A percentile compares a stretch with the other conserved stretches of the same genome.
Evolutionary conservation across 2,113 vertebrate species (phyloP).

Genomic region (Rhadina sibilatrix): DNA sequence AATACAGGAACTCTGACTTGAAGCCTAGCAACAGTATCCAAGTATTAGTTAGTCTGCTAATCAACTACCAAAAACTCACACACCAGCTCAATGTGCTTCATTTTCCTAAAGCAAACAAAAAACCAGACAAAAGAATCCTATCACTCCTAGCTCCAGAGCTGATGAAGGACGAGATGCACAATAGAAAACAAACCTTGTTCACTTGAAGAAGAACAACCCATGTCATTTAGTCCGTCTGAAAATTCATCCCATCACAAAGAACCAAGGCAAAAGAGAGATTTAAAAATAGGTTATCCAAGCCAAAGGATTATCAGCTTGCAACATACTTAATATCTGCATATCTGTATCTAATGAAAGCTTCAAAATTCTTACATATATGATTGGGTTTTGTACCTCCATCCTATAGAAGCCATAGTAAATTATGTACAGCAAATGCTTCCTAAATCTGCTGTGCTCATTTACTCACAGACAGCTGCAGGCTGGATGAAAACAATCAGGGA

Average conservation of each 20-base stretch:
- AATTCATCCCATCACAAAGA: slow-evolving; percentile 71
- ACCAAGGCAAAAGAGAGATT: slow-evolving; percentile 53
- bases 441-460: slow-evolving; percentile 72
- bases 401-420: slow-evolving; percentile 62
- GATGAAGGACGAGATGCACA: slow-evolving; percentile 52
- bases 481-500: slow-evolving; percentile 74
- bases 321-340: slow-evolving; percentile 50
- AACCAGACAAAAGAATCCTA: slow-evolving; percentile 3
- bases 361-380: slow-evolving; percentile 35
- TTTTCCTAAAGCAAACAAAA: slow-evolving; percentile 13
- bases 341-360: slow-evolving; percentile 40
- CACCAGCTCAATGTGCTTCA: slow-evolving; percentile 37
- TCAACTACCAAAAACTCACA: slow-evolving; percentile 70
- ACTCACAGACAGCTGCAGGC: slow-evolving; percentile 72
- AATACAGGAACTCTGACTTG: slow-evolving; percentile 64
- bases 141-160: slow-evolving; percentile 12
- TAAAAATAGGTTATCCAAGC: slow-evolving; percentile 61
- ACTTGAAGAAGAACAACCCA: slow-evolving; percentile 84
- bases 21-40: slow-evolving; percentile 83
- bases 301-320: slow-evolving; percentile 58
- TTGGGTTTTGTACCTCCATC: slow-evolving; percentile 48
- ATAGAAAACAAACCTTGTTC: slow-evolving; percentile 83
- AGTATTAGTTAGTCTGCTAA: slow-evolving; percentile 70
- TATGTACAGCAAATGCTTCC: slow-evolving; percentile 57
- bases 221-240: slow-evolving; percentile 75